Conservation (phyloP, 1,140 invertebrate species). For the Euwallacea fornicatus region DNA sequence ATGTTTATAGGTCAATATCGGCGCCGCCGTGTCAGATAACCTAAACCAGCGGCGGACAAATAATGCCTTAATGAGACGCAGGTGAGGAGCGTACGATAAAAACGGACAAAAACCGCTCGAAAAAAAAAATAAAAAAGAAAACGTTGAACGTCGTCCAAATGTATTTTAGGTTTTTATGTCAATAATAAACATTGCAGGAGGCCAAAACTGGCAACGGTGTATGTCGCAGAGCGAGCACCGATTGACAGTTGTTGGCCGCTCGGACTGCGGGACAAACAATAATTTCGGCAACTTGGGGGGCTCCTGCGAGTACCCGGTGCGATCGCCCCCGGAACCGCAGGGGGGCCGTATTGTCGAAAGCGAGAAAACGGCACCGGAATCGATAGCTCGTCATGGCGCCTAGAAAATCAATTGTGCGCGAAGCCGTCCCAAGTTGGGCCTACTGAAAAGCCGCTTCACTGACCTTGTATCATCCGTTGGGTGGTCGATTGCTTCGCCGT, state of each 20-base stretch:
- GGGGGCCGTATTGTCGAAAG: not conserved
- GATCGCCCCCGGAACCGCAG: slow-evolving; percentile 15
- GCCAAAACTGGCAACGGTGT: slow-evolving; percentile 20
- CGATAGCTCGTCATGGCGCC: slow-evolving; percentile 55
- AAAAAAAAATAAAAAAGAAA: slow-evolving; percentile 7
- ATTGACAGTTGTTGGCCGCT: slow-evolving; percentile 5
- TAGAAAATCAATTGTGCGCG: slow-evolving; percentile 55
- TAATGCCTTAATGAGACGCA: not conserved
- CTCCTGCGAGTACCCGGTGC: slow-evolving; percentile 13
- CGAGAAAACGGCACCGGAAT: slow-evolving; percentile 45
- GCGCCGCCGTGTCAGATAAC: not conserved
- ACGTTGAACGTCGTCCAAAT: slow-evolving; percentile 21
- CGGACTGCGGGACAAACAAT: slow-evolving; percentile 2
- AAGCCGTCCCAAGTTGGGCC: slow-evolving; percentile 28
- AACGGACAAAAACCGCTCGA: slow-evolving; percentile 9
- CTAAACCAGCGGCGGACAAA: not conserved
- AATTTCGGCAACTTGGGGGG: not conserved
- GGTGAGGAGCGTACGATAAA: not conserved
- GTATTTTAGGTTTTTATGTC: slow-evolving; percentile 29
- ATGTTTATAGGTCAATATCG: slow-evolving; percentile 31
- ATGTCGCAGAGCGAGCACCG: slow-evolving; percentile 16
- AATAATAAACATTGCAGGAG: slow-evolving; percentile 26
- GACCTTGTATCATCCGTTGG: slow-evolving; percentile 56
- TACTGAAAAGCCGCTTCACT: slow-evolving; percentile 43
- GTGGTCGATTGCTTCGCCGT: slow-evolving; percentile 55